Evolutionary conservation across 2,888 invertebrate genomes (phyloP).

Genomic region (Nemapogon koenigi): DNA sequence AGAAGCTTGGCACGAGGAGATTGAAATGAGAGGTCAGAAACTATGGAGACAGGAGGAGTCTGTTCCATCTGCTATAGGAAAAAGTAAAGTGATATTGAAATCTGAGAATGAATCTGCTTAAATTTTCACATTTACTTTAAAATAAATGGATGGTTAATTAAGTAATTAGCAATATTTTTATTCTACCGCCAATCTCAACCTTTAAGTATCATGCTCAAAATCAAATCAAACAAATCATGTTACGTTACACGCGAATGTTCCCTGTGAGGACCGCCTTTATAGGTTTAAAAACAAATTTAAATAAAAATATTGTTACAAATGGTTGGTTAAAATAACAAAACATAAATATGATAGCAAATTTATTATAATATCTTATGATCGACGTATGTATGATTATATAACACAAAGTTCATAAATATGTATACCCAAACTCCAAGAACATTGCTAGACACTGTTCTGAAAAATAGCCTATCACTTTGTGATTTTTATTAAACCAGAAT

Average conservation of each 20-base stretch:
- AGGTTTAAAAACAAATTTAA: too few species aligned
- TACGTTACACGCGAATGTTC: too few species aligned
- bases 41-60: constrained; percentile 63
- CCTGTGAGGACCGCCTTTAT: too few species aligned
- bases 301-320: neutral
- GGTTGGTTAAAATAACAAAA: constrained; percentile 20
- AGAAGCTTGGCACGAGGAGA: constrained; percentile 66
- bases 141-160: neutral
- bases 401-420: neutral
- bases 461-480: too few species aligned
- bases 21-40: constrained; percentile 59
- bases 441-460: too few species aligned
- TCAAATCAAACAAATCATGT: too few species aligned
- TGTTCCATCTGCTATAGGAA: constrained; percentile 22
- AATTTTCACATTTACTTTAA: neutral
- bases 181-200: too few species aligned
- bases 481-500: too few species aligned
- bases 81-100: constrained; percentile 15
- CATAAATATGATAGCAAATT: constrained; percentile 48
- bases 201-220: too few species aligned
- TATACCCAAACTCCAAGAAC: constrained; percentile 3
- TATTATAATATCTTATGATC: constrained; percentile 47
- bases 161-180: too few species aligned
- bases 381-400: constrained; percentile 24
- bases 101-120: neutral